A percentile compares a stretch with the other conserved stretches of the same genome.
Conservation (phyloP, 2,888 invertebrate species). For the Chalcosyrphus nemorum region DNA sequence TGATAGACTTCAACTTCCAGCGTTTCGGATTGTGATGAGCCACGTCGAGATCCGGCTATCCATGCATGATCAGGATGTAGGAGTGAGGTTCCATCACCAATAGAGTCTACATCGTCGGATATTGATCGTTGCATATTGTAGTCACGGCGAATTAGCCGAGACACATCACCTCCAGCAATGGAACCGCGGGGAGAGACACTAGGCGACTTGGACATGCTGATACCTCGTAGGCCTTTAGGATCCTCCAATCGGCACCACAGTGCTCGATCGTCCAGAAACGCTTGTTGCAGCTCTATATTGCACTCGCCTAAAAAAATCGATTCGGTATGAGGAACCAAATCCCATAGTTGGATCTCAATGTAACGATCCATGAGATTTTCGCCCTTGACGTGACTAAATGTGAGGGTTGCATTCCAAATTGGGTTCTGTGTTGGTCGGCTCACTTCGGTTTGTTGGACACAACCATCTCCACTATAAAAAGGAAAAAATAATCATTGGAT, state of each 20-base stretch:
- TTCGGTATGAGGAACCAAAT: conserved; percentile 91
- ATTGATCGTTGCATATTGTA: conserved; percentile 89
- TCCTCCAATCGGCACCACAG: conserved; percentile 95
- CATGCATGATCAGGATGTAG: conserved; percentile 94
- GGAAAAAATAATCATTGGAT: not conserved
- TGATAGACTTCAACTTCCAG: conserved; percentile 93
- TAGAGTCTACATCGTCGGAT: conserved; percentile 90
- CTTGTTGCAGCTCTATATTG: conserved; percentile 86
- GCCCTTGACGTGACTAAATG: conserved; percentile 90
- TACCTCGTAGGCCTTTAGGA: conserved; percentile 85
- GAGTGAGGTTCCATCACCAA: conserved; percentile 88
- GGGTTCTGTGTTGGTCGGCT: conserved; percentile 94
- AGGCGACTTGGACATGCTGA: conserved; percentile 86
- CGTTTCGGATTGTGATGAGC: conserved; percentile 95
- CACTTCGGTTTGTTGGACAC: conserved; percentile 91
- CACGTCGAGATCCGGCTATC: conserved; percentile 89
- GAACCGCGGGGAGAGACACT: conserved; percentile 91
- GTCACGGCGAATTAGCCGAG: conserved; percentile 87
- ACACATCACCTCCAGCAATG: conserved; percentile 84
- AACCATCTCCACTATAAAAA: conserved; percentile 86
- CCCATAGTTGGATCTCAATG: conserved; percentile 94
- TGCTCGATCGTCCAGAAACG: conserved; percentile 93
- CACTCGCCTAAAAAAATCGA: conserved; percentile 92
- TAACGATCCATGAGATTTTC: conserved; percentile 91
- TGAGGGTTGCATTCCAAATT: conserved; percentile 95